A percentile compares a stretch with the other conserved stretches of the same genome.
Conservation (phyloP, 2,797 vertebrate species). For the Megaceryle alcyon region DNA sequence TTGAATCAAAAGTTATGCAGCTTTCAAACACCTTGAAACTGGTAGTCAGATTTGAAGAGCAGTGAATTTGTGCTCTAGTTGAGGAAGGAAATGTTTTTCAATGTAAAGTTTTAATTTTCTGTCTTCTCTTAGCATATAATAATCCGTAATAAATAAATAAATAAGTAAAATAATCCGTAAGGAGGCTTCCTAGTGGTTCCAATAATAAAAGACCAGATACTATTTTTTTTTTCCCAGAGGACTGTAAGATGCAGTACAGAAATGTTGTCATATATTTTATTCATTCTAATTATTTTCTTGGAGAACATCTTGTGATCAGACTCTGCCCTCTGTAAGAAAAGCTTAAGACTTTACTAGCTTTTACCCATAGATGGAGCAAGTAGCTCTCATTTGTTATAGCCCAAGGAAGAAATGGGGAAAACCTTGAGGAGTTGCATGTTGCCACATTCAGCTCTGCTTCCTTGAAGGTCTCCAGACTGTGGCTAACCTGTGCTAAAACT, state of each 20-base stretch:
- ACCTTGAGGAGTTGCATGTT: neutral
- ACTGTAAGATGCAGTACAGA: neutral
- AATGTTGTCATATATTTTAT: neutral
- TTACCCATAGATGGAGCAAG: conserved; percentile 69
- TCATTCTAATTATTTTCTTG: neutral
- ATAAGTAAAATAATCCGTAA: neutral
- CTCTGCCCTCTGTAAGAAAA: neutral
- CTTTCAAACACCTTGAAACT: neutral
- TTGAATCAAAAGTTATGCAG: neutral
- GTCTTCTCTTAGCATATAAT: neutral
- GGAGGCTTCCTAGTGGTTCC: neutral
- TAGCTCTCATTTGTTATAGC: conserved; percentile 7
- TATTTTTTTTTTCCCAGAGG: neutral
- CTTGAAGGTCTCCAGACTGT: neutral
- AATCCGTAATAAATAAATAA: no score
- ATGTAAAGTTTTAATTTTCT: neutral
- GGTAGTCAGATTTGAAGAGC: neutral
- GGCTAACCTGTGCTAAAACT: neutral
- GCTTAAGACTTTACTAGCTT: neutral
- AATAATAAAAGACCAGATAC: neutral
- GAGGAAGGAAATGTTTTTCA: neutral
- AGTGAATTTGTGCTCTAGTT: neutral
- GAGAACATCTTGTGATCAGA: neutral
- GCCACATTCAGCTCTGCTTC: neutral
- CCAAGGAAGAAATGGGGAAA: neutral